phyloP scores from a whole-genome alignment of 23 tunicate species.

The Diplosoma virens region DNA sequence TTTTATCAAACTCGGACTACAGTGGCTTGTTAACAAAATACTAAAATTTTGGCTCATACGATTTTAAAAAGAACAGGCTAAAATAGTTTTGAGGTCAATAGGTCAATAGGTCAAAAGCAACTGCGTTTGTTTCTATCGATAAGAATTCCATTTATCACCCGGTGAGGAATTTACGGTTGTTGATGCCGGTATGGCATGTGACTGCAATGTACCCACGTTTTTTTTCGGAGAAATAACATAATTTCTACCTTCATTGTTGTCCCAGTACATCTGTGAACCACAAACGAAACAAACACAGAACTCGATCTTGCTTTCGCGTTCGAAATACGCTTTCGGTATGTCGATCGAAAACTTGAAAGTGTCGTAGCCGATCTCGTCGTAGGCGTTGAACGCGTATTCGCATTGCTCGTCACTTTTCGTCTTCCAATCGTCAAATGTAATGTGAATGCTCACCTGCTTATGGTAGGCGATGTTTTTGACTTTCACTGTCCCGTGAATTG shows the following conservation, averaged over 20 bases:
- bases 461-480: constrained; percentile 79
- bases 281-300: constrained; percentile 62
- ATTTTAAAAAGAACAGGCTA: no score
- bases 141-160: no score
- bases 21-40: no score
- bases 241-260: constrained; percentile 71
- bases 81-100: no score
- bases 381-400: constrained; percentile 47
- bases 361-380: constrained; percentile 39
- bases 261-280: constrained; percentile 56
- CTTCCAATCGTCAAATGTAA: constrained; percentile 68
- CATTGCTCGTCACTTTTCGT: constrained; percentile 32
- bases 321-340: not conserved
- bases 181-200: no score
- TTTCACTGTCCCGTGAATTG: constrained; percentile 51
- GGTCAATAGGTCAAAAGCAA: no score
- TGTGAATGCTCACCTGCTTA: constrained; percentile 53
- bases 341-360: constrained; percentile 68
- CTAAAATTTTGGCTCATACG: no score
- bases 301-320: constrained; percentile 2
- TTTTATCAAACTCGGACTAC: no score
- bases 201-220: no score
- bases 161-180: no score
- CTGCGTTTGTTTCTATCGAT: no score
- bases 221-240: constrained; percentile 47